Conservation (phyloP, 2,888 invertebrate genomes). For the Bombylius major region DNA sequence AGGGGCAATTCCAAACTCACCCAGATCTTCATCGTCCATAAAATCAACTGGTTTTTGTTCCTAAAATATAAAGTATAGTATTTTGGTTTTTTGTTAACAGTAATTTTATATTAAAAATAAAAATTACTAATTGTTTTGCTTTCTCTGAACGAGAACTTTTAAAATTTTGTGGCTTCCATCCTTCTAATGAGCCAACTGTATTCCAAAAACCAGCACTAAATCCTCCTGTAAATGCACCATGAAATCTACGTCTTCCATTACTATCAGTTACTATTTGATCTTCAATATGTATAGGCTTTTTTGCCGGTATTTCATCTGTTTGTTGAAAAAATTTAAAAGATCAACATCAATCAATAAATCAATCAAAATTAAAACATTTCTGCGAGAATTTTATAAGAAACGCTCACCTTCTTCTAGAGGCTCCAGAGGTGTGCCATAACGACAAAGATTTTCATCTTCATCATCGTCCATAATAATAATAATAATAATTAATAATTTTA, state of each 20-base stretch:
- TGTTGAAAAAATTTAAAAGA: conserved; percentile 11
- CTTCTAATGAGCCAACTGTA: conserved; percentile 89
- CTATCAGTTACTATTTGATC: conserved; percentile 86
- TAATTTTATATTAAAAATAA: background rate
- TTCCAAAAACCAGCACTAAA: conserved; percentile 98
- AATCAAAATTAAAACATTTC: background rate
- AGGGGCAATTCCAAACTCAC: conserved; percentile 92
- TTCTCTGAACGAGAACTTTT: conserved; percentile 75
- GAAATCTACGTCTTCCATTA: conserved; percentile 82
- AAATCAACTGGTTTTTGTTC: conserved; percentile 76
- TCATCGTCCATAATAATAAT: conserved; percentile 35
- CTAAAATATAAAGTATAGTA: conserved; percentile 18
- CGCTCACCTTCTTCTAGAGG: conserved; percentile 68
- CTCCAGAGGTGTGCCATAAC: conserved; percentile 71
- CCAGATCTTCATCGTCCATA: conserved; percentile 96
- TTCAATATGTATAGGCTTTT: conserved; percentile 63
- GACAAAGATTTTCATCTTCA: conserved; percentile 47
- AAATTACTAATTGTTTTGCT: conserved; percentile 22
- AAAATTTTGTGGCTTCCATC: conserved; percentile 85
- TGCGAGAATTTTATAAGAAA: background rate
- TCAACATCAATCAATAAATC: background rate
- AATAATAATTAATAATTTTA: background rate
- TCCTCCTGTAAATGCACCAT: conserved; percentile 97
- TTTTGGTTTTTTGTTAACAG: background rate
- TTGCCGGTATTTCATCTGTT: conserved; percentile 63